phyloP scores from a whole-genome alignment of 2,888 invertebrate species.

The Zelleria hepariella region DNA sequence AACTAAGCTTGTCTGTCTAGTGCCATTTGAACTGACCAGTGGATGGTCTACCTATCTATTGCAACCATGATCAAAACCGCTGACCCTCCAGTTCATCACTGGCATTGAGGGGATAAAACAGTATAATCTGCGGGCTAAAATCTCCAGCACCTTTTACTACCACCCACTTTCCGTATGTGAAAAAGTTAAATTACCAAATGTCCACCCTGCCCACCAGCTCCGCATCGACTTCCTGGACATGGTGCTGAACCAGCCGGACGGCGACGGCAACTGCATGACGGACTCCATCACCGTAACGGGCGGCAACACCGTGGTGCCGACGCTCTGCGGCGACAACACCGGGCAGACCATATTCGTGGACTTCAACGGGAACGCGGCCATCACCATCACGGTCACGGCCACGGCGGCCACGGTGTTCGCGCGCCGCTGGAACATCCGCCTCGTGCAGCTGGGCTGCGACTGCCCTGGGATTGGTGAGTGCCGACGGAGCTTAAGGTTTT shows the following conservation, averaged over 20 bases:
- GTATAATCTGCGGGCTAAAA: too few species aligned
- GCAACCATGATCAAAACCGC: too few species aligned
- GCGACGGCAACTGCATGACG: slow-evolving; percentile 78
- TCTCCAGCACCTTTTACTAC: too few species aligned
- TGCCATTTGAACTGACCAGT: background rate
- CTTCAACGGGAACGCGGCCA: slow-evolving; percentile 77
- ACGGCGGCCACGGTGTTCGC: slow-evolving; percentile 71
- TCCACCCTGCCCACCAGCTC: slow-evolving; percentile 54
- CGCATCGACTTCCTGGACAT: slow-evolving; percentile 84
- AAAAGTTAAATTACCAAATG: too few species aligned
- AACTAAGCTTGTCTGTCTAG: background rate
- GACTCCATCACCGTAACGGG: slow-evolving; percentile 81
- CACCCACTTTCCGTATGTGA: too few species aligned
- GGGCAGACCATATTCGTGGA: slow-evolving; percentile 85
- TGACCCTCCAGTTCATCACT: too few species aligned
- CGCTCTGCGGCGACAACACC: slow-evolving; percentile 85
- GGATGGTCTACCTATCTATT: too few species aligned
- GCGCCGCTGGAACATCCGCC: slow-evolving; percentile 82
- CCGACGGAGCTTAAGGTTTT: background rate
- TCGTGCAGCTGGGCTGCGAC: slow-evolving; percentile 81
- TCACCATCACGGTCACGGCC: slow-evolving; percentile 78
- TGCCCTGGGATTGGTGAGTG: slow-evolving; percentile 75
- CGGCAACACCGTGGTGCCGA: slow-evolving; percentile 76
- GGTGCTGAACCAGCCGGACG: slow-evolving; percentile 79
- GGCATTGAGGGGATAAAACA: too few species aligned